Percentiles rank a stretch among this genome's conserved stretches.
Conservation (phyloP, 2,113 vertebrate species). For the Neodontobutis hainanensis region DNA sequence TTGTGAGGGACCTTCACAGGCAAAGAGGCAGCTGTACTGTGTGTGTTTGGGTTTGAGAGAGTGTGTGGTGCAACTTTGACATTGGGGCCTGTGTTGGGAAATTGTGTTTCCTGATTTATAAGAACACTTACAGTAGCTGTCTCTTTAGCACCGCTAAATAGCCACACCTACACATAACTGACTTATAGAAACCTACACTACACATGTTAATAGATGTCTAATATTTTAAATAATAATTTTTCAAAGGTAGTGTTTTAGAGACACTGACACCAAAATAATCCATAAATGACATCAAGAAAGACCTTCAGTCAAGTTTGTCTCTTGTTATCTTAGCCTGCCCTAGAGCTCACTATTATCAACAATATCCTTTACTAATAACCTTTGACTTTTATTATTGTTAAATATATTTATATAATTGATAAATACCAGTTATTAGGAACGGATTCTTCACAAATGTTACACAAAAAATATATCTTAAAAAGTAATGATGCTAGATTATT, state of each 20-base stretch:
- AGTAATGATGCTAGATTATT: too few species aligned
- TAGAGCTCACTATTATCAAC: neutral
- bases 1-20: neutral
- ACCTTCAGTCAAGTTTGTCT: too few species aligned
- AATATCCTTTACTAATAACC: neutral
- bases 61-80: constrained; percentile 10
- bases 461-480: too few species aligned
- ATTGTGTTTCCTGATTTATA: constrained; percentile 39
- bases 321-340: too few species aligned
- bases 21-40: constrained; percentile 1
- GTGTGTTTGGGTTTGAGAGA: neutral
- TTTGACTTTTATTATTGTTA: too few species aligned
- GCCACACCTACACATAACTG: neutral
- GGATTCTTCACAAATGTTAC: too few species aligned
- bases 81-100: constrained; percentile 24
- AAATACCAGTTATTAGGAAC: neutral
- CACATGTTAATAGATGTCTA: neutral
- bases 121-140: constrained; percentile 12
- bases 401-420: neutral
- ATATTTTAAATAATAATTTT: too few species aligned
- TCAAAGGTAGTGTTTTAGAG: neutral
- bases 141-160: constrained; percentile 9
- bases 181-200: neutral
- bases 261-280: too few species aligned
- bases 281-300: too few species aligned